A percentile compares a stretch with the other conserved stretches of the same genome.
Evolutionary conservation across 2,113 vertebrate species (phyloP).

Genomic region (Aegotheles bennettii): DNA sequence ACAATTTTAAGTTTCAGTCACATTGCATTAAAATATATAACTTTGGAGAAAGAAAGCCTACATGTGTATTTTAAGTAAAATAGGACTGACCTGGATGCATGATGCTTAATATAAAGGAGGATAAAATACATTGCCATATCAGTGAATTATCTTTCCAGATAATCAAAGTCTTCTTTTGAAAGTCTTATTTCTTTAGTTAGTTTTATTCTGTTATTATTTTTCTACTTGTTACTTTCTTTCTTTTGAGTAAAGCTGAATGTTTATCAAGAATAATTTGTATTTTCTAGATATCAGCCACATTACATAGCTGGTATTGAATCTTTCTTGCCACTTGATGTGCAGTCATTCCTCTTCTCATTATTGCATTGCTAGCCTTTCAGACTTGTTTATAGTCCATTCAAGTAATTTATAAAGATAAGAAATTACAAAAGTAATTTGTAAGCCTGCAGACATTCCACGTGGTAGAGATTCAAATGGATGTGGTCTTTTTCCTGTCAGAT

Average conservation of each 20-base stretch:
- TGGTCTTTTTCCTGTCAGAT: slow-evolving; percentile 9
- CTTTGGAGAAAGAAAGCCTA: background rate
- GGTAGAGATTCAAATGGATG: background rate
- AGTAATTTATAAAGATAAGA: slow-evolving; percentile 58
- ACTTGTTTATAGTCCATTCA: slow-evolving; percentile 44
- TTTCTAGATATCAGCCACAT: slow-evolving; percentile 34
- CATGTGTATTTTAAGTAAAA: background rate
- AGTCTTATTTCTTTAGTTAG: slow-evolving; percentile 30
- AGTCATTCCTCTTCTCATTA: slow-evolving; percentile 55
- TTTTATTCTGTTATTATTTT: slow-evolving; percentile 40
- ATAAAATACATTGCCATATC: background rate
- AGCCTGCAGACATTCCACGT: slow-evolving; percentile 1
- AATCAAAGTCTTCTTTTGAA: background rate
- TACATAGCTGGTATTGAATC: slow-evolving; percentile 58
- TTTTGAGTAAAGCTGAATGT: slow-evolving; percentile 39
- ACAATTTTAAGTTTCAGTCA: background rate
- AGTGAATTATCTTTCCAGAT: background rate
- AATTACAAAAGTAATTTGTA: slow-evolving; percentile 27
- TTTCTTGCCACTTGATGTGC: background rate
- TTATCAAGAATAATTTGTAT: slow-evolving; percentile 65
- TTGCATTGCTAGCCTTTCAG: slow-evolving; percentile 39
- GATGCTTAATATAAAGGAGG: background rate
- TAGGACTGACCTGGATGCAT: background rate
- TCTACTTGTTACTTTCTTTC: slow-evolving; percentile 22
- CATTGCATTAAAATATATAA: background rate